phyloP scores from a whole-genome alignment of 2,113 vertebrate species.

The Calypte anna region DNA sequence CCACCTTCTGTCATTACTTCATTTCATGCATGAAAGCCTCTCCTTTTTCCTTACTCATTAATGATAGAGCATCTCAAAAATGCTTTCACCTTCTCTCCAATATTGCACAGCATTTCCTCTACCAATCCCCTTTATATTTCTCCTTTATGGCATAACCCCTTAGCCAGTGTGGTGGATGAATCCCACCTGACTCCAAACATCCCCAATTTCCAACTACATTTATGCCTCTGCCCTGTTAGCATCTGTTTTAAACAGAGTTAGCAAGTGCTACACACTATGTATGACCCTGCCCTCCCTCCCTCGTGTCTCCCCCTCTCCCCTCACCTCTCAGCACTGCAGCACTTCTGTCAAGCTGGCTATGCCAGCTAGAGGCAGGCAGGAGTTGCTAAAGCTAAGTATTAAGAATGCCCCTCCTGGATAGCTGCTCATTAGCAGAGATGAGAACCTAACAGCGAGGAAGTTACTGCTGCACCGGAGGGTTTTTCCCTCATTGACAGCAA shows the following conservation, averaged over 20 bases:
- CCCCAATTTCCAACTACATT: neutral
- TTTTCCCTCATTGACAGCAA: slow-evolving; percentile 38
- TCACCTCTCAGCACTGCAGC: neutral
- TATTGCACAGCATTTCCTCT: neutral
- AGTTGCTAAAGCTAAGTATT: neutral
- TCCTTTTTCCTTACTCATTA: neutral
- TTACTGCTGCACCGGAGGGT: neutral
- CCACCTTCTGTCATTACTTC: neutral
- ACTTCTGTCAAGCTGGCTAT: neutral
- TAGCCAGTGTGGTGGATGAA: neutral
- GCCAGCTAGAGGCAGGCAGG: neutral
- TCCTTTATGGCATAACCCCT: neutral
- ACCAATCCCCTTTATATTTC: neutral
- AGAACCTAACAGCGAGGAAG: neutral
- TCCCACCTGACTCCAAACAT: neutral
- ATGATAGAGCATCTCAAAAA: neutral
- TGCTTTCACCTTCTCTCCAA: neutral
- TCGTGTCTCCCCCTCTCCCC: neutral
- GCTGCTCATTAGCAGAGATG: slow-evolving; percentile 8
- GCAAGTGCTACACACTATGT: accelerated
- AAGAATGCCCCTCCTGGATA: neutral
- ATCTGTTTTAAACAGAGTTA: neutral
- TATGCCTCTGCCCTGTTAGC: neutral
- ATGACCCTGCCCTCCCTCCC: neutral
- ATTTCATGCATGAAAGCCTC: slow-evolving; percentile 34